A percentile compares a stretch with the other conserved stretches of the same genome.
These are phyloP conservation scores for Apodemia hepburni DNA, from an alignment of 2,888 invertebrate species.

Conservation along the genomic window DNA sequence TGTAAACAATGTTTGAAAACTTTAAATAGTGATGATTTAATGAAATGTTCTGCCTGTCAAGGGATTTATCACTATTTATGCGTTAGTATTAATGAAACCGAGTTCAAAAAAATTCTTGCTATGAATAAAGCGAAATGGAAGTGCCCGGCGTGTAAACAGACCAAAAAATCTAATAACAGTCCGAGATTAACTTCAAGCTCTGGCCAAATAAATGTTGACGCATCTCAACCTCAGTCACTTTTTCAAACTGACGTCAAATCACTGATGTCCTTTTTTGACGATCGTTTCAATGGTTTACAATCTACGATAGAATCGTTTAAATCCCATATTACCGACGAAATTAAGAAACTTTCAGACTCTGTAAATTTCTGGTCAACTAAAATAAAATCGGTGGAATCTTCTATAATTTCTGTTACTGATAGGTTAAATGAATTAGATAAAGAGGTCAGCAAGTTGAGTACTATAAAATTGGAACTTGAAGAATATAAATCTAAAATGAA, in stretches of 20 bases:
- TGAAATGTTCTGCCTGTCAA: too few species aligned
- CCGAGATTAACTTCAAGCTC: too few species aligned
- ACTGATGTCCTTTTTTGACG: not conserved
- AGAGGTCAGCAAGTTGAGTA: not conserved
- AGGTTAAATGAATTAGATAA: not conserved
- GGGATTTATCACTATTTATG: too few species aligned
- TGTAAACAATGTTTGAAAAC: too few species aligned
- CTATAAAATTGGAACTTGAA: not conserved
- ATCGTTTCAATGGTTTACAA: conserved; percentile 1
- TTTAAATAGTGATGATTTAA: too few species aligned
- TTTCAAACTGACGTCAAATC: not conserved
- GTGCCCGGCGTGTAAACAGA: too few species aligned
- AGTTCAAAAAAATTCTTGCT: too few species aligned
- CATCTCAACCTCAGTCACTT: too few species aligned
- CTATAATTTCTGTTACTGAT: not conserved
- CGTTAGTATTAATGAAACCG: too few species aligned
- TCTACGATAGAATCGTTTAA: not conserved
- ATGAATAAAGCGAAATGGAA: too few species aligned
- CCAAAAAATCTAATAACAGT: too few species aligned
- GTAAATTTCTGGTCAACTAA: not conserved
- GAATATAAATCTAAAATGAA: not conserved
- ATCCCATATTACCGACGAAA: not conserved
- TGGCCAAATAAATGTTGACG: too few species aligned
- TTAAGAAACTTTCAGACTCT: not conserved
- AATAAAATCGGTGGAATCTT: not conserved